A percentile compares a stretch with the other conserved stretches of the same genome.
These are phyloP conservation scores for Salvator merianae DNA, from an alignment of 2,113 vertebrate genomes.

Conservation along the genomic window DNA sequence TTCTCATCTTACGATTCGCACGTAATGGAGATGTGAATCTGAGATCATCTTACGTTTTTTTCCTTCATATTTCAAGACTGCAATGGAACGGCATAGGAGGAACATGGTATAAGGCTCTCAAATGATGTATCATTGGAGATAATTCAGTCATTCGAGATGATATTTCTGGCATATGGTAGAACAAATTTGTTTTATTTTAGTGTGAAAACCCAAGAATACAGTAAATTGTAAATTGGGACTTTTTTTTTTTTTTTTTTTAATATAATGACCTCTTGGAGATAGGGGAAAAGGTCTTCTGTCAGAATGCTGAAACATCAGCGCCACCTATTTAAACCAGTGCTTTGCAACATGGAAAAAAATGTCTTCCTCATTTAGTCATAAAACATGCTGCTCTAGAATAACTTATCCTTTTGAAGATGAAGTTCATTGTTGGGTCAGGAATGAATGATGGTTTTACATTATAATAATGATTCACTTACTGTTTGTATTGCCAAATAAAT, in stretches of 20 bases:
- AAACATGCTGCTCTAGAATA: constrained; percentile 51
- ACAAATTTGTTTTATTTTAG: fast-evolving
- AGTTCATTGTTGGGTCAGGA: constrained; percentile 51
- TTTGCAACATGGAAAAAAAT: constrained; percentile 6
- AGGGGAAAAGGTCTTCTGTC: neutral
- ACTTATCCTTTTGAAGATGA: constrained; percentile 51
- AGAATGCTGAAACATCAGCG: neutral
- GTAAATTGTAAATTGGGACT: neutral
- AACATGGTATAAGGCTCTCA: neutral
- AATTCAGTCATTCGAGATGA: neutral
- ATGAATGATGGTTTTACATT: constrained; percentile 58
- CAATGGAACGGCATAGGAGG: neutral
- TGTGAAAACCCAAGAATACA: neutral
- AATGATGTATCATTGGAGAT: neutral
- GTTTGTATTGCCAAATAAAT: constrained; percentile 51
- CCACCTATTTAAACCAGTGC: neutral
- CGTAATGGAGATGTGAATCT: neutral
- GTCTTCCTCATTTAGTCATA: constrained; percentile 5
- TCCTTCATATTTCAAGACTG: neutral
- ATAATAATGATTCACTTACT: constrained; percentile 66
- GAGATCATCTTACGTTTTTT: neutral
- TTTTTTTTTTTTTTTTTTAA: fast-evolving
- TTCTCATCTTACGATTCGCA: neutral
- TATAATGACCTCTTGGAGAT: neutral
- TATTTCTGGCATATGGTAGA: neutral